These are phyloP conservation scores for Pediacus dermestoides DNA, from an alignment of 2,888 invertebrate genomes.

Conservation along the genomic window DNA sequence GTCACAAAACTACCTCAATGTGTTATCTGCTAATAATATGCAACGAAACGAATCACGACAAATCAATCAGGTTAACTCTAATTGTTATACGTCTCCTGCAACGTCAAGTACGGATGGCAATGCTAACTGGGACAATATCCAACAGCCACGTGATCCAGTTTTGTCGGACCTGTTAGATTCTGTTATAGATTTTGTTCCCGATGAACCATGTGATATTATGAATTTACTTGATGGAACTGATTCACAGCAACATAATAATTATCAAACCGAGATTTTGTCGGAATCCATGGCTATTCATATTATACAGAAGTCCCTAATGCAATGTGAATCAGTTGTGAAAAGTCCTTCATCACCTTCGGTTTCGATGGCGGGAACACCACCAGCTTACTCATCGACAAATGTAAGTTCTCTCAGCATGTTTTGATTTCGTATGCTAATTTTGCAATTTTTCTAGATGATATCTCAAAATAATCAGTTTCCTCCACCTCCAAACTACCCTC, in stretches of 20 bases:
- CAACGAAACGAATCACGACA: constrained; percentile 35
- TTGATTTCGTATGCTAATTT: constrained; percentile 8
- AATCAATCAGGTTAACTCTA: constrained; percentile 33
- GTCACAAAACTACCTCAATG: constrained; percentile 46
- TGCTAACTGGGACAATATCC: constrained; percentile 48
- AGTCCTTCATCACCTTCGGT: constrained; percentile 59
- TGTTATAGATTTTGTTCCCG: constrained; percentile 39
- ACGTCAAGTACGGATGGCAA: constrained; percentile 40
- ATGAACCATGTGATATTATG: constrained; percentile 39
- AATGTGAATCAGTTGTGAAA: constrained; percentile 67
- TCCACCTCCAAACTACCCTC: constrained; percentile 48
- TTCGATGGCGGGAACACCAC: constrained; percentile 56
- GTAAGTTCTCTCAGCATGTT: constrained; percentile 34
- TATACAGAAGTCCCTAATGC: constrained; percentile 89
- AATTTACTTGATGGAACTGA: constrained; percentile 47
- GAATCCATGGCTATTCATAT: constrained; percentile 83
- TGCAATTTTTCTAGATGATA: constrained; percentile 26
- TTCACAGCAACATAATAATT: constrained; percentile 30
- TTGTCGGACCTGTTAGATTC: constrained; percentile 78
- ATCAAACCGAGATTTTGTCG: constrained; percentile 52
- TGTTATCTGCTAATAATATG: constrained; percentile 45
- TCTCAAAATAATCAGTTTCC: constrained; percentile 38
- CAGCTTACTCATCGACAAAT: constrained; percentile 54
- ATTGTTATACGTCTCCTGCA: constrained; percentile 34
- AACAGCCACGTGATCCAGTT: constrained; percentile 60